A percentile compares a stretch with the other conserved stretches of the same genome.
These are phyloP conservation scores for Cosmorhoe ocellata DNA, from an alignment of 2,888 invertebrate species.

Conservation along the genomic window DNA sequence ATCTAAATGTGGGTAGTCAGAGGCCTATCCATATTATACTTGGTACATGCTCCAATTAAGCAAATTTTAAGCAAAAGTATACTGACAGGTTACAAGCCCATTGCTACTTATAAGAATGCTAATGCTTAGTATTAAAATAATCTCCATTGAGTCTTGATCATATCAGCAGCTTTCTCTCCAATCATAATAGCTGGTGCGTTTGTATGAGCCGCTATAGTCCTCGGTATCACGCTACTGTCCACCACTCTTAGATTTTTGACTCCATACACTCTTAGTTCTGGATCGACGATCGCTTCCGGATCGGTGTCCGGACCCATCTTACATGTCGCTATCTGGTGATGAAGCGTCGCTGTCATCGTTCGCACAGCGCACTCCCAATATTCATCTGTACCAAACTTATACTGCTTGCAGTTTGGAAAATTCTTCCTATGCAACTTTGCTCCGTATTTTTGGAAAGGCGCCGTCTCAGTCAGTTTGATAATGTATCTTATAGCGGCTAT, in stretches of 20 bases:
- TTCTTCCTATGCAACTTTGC: conserved; percentile 78
- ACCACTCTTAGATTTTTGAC: conserved; percentile 84
- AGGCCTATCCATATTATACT: too few species aligned
- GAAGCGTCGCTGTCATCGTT: conserved; percentile 83
- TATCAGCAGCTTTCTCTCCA: conserved; percentile 87
- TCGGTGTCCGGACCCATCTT: conserved; percentile 85
- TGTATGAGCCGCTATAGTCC: conserved; percentile 85
- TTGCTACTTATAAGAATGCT: too few species aligned
- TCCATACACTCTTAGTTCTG: conserved; percentile 84
- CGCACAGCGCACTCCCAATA: conserved; percentile 87
- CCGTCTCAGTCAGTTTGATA: conserved; percentile 79
- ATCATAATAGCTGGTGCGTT: conserved; percentile 87
- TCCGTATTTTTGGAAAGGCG: conserved; percentile 83
- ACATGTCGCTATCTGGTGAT: conserved; percentile 87
- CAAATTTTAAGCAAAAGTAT: too few species aligned
- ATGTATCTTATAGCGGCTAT: conserved; percentile 83
- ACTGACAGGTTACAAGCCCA: too few species aligned
- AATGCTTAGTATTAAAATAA: conserved; percentile 32
- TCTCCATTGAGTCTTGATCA: conserved; percentile 81
- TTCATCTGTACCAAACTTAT: conserved; percentile 79
- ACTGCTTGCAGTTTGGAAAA: conserved; percentile 79
- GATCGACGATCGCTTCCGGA: conserved; percentile 83
- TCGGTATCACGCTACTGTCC: conserved; percentile 87
- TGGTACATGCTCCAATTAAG: too few species aligned
- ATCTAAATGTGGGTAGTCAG: too few species aligned